These are phyloP conservation scores for Hydropotes inermis DNA, from an alignment of 2,113 vertebrate genomes.

Conservation along the genomic window DNA sequence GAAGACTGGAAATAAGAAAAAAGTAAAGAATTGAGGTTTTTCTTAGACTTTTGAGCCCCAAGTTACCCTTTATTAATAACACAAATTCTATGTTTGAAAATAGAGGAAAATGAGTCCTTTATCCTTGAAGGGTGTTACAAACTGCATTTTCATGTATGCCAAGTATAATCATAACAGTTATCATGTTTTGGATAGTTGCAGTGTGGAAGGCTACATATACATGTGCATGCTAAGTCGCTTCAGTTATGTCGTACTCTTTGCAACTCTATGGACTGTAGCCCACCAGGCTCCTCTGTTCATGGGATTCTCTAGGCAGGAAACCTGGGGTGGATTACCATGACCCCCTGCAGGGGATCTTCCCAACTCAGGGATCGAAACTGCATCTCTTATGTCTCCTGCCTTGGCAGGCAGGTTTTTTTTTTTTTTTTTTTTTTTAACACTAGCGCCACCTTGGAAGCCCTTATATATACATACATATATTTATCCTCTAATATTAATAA, in stretches of 20 bases:
- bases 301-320: background rate
- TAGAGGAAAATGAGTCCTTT: background rate
- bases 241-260: background rate
- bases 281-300: background rate
- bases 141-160: background rate
- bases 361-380: background rate
- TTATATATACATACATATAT: background rate
- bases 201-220: background rate
- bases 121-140: background rate
- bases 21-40: background rate
- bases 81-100: background rate
- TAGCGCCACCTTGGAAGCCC: background rate
- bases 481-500: background rate
- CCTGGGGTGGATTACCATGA: background rate
- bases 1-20: background rate
- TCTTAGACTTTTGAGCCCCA: background rate
- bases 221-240: background rate
- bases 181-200: background rate
- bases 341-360: background rate
- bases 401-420: background rate
- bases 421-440: background rate
- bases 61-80: slow-evolving; percentile 10
- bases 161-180: background rate
- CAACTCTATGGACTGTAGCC: background rate
- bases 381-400: background rate